Conservation (phyloP, 2,888 invertebrate genomes). For the Drosophila paracracens region DNA sequence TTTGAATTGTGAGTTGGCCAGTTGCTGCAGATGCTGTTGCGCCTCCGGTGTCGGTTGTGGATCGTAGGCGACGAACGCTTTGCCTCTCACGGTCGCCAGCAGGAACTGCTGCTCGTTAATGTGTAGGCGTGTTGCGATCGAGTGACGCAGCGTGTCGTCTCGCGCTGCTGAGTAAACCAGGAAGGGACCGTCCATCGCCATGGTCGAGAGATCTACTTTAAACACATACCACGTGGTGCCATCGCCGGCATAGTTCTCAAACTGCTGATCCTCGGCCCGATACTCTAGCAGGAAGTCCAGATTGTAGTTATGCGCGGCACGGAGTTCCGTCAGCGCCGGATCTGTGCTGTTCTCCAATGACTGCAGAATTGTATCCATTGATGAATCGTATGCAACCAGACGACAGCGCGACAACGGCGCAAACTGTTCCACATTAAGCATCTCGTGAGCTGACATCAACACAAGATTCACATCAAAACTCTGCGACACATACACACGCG, state of each 20-base stretch:
- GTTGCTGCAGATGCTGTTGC: conserved; percentile 83
- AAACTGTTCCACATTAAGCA: conserved; percentile 87
- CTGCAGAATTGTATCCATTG: conserved; percentile 87
- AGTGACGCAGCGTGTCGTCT: conserved; percentile 87
- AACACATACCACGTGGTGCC: conserved; percentile 88
- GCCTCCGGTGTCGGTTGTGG: conserved; percentile 84
- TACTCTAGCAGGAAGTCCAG: conserved; percentile 89
- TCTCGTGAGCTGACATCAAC: conserved; percentile 87
- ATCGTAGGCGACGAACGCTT: conserved; percentile 86
- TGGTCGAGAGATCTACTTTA: conserved; percentile 87
- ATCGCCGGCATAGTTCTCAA: conserved; percentile 88
- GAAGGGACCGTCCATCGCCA: conserved; percentile 88
- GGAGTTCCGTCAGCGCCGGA: conserved; percentile 78
- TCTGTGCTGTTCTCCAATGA: conserved; percentile 87
- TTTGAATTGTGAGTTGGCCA: conserved; percentile 85
- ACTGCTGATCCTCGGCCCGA: conserved; percentile 87
- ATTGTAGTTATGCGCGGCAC: conserved; percentile 73
- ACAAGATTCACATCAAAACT: conserved; percentile 87
- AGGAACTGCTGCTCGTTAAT: conserved; percentile 77
- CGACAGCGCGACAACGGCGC: conserved; percentile 89
- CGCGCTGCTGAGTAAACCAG: conserved; percentile 87
- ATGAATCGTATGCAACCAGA: conserved; percentile 89
- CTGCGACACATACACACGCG: conserved; percentile 87
- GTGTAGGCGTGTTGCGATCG: conserved; percentile 86
- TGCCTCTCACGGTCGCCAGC: conserved; percentile 77